These are phyloP conservation scores for Mycalesis mineus DNA, from an alignment of 2,888 invertebrate species.

Conservation along the genomic window DNA sequence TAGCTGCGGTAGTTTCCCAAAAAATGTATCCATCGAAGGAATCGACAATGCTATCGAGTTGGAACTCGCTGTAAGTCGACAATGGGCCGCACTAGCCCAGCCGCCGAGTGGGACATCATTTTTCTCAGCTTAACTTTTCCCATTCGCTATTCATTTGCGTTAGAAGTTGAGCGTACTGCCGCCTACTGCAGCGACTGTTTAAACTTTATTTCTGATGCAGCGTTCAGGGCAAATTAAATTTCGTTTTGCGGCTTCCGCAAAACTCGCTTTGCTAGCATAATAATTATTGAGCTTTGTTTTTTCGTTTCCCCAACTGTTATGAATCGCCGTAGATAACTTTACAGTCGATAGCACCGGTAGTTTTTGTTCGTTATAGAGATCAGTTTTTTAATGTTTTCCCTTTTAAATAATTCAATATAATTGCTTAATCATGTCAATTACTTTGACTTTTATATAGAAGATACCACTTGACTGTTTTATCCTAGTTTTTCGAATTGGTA, in stretches of 20 bases:
- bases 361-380: conserved; percentile 2
- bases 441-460: too few species aligned
- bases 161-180: conserved; percentile 72
- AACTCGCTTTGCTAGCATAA: conserved; percentile 71
- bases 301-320: conserved; percentile 46
- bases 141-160: conserved; percentile 79
- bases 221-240: conserved; percentile 79
- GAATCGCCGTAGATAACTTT: conserved; percentile 50
- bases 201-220: conserved; percentile 79
- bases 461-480: too few species aligned
- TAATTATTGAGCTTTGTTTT: conserved; percentile 67
- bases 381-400: conserved; percentile 14
- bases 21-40: conserved; percentile 32
- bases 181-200: conserved; percentile 76
- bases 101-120: conserved; percentile 71
- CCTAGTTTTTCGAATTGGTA: too few species aligned
- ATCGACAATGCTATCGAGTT: conserved; percentile 64
- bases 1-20: not conserved
- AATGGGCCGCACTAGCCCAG: conserved; percentile 47
- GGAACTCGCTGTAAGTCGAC: conserved; percentile 45
- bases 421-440: too few species aligned
- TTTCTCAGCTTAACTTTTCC: conserved; percentile 75
- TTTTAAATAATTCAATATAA: too few species aligned
- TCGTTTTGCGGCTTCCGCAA: conserved; percentile 75
- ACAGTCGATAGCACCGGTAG: conserved; percentile 14